These are phyloP conservation scores for Ceyx cyanopectus DNA, from an alignment of 2,113 vertebrate species.

Conservation along the genomic window DNA sequence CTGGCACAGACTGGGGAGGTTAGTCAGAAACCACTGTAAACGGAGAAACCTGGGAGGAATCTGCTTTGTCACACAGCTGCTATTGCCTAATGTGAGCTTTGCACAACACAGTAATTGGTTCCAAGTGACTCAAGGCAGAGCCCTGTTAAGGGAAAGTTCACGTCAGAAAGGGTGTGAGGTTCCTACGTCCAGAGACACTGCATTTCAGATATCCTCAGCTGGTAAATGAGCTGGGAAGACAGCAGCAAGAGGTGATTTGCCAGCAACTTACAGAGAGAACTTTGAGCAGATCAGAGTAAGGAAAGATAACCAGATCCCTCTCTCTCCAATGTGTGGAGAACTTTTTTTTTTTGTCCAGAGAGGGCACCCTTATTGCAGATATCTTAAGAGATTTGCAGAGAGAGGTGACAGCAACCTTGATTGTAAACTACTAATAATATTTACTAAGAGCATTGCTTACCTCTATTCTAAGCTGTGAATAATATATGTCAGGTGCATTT, in stretches of 20 bases:
- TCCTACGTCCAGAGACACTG: fast-evolving
- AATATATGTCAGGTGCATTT: not conserved
- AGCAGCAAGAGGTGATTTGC: fast-evolving
- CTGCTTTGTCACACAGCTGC: conserved; percentile 20
- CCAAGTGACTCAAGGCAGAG: conserved; percentile 22
- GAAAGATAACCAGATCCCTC: not conserved
- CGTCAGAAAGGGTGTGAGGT: not conserved
- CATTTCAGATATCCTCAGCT: not conserved
- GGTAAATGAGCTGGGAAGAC: not conserved
- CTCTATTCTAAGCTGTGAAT: not conserved
- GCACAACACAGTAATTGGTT: conserved; percentile 27
- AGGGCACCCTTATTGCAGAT: conserved; percentile 47
- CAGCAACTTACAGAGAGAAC: not conserved
- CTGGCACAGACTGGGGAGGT: not conserved
- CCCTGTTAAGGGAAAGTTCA: not conserved
- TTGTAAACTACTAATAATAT: not conserved
- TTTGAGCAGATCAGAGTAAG: fast-evolving
- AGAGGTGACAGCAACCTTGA: not conserved
- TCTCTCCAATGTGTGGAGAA: not conserved
- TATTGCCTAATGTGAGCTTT: conserved; percentile 49
- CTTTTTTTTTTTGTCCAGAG: conserved; percentile 20
- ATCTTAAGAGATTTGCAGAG: not conserved
- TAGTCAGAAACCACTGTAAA: conserved; percentile 60
- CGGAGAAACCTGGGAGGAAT: not conserved
- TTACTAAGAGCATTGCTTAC: not conserved